These are phyloP conservation scores for Psylliodes chrysocephalus DNA, from an alignment of 2,888 invertebrate species.

Conservation along the genomic window DNA sequence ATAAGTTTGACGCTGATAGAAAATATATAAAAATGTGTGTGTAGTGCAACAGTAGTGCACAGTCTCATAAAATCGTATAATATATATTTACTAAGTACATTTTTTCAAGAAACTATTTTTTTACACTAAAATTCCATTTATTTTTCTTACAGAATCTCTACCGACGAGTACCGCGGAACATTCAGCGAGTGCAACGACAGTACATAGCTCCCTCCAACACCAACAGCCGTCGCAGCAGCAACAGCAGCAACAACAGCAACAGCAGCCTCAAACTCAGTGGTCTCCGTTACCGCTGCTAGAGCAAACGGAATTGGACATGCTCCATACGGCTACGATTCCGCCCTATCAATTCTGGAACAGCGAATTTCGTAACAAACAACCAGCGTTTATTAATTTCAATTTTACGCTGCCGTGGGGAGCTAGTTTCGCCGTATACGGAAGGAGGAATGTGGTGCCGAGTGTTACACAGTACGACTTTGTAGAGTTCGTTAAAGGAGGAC, in stretches of 20 bases:
- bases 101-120: no score
- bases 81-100: no score
- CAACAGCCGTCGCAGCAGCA: constrained; percentile 75
- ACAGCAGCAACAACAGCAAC: constrained; percentile 71
- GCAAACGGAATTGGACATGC: constrained; percentile 84
- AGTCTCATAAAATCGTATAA: no score
- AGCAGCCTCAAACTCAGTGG: constrained; percentile 79
- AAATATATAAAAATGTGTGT: no score
- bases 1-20: no score
- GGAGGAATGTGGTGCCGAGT: constrained; percentile 94
- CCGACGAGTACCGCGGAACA: constrained; percentile 78
- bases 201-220: constrained; percentile 67
- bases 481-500: constrained; percentile 89
- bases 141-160: constrained; percentile 72
- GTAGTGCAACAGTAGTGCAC: no score
- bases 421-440: constrained; percentile 94
- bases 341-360: constrained; percentile 95
- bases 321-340: constrained; percentile 85
- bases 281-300: constrained; percentile 75
- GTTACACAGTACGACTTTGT: constrained; percentile 97
- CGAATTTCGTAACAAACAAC: constrained; percentile 91
- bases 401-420: constrained; percentile 92
- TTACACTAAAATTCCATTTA: background rate
- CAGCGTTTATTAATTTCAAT: constrained; percentile 81
- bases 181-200: constrained; percentile 67